Base-by-base conservation (phyloP, 2,888 invertebrate genomes). In the Alentia gelatinosa region DNA sequence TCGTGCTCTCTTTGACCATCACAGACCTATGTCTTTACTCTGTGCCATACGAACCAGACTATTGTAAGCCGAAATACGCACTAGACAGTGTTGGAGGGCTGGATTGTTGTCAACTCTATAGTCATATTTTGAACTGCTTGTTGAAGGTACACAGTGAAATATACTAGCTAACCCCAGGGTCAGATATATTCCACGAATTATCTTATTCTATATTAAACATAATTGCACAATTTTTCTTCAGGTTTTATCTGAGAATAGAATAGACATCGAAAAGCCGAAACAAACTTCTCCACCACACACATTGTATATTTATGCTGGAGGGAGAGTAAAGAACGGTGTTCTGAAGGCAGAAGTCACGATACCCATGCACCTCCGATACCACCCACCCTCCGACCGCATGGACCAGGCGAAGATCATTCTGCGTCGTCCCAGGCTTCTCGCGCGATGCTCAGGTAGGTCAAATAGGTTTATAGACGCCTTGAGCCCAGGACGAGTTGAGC, bases 291-390 rank as follows among this genome's bases (percentile, higher is more conserved):
- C 40, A 1, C 0, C 4, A 50, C 79, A 79, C 37, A 42, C 50
- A 5, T 9, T 90, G 4, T n/a, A 79, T 30, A 50, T 90, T 12
- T 90, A 33, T 35, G 37, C 26, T 47, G 50, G 33, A 1, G 75
- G 42, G 12, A 5, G 12, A 4, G 42, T 30, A 5, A 26, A 40
- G 7, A n/a, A 23, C 1, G 37, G 37, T n/a, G 1, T 37, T 23
- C n/a, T 90, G n/a, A 47, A 90, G n/a, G 56, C 90, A 12, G 30
- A 23, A 19, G 83, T 90, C 15, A 83, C 33, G 26, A n/a, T 90
- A 4, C 90, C 90, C 7, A 79, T 90, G 33, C 90, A 90, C 42
- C 12, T 90, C 30, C 79, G 90, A 40, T 90, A 90, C 56, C 90
- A 90, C 47, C 47, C 12, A 12, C 79, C 83, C 33, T 75, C 79